phyloP scores from a whole-genome alignment of 2,888 invertebrate species.

The Sycophila texana region DNA sequence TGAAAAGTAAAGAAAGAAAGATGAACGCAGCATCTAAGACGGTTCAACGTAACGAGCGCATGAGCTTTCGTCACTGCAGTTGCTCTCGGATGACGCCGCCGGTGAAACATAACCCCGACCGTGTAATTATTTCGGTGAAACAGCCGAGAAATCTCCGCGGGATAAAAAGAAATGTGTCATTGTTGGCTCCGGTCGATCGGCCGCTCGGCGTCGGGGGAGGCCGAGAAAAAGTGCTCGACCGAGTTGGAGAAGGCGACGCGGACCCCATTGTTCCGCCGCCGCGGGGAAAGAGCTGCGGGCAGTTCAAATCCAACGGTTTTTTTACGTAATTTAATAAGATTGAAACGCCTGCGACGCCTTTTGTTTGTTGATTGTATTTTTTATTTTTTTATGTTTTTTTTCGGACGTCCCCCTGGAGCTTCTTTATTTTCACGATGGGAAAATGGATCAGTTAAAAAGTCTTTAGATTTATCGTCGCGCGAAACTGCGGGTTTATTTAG shows the following conservation, averaged over 20 bases:
- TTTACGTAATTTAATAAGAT: constrained; percentile 39
- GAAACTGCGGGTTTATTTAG: no score
- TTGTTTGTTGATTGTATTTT: constrained; percentile 4
- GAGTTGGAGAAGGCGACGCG: neutral
- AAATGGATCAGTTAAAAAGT: no score
- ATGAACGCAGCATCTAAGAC: constrained; percentile 3
- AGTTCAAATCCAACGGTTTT: constrained; percentile 1
- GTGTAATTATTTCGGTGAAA: constrained; percentile 31
- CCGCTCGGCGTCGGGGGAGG: neutral
- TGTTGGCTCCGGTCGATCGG: constrained; percentile 10
- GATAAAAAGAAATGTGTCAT: constrained; percentile 38
- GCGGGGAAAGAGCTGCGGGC: neutral
- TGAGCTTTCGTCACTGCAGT: constrained; percentile 8
- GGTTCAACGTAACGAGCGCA: neutral
- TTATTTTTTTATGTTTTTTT: neutral
- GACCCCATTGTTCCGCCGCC: neutral
- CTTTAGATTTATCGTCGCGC: no score
- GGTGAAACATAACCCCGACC: neutral
- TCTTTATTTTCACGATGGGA: no score
- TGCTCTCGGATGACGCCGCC: neutral
- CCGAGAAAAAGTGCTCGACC: neutral
- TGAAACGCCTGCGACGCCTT: constrained; percentile 22
- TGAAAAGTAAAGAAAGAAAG: neutral
- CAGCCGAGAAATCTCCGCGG: constrained; percentile 22
- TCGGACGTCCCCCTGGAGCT: neutral